Evolutionary conservation across 2,113 vertebrate species (phyloP).

Genomic region (Xyliphius kryptos): DNA sequence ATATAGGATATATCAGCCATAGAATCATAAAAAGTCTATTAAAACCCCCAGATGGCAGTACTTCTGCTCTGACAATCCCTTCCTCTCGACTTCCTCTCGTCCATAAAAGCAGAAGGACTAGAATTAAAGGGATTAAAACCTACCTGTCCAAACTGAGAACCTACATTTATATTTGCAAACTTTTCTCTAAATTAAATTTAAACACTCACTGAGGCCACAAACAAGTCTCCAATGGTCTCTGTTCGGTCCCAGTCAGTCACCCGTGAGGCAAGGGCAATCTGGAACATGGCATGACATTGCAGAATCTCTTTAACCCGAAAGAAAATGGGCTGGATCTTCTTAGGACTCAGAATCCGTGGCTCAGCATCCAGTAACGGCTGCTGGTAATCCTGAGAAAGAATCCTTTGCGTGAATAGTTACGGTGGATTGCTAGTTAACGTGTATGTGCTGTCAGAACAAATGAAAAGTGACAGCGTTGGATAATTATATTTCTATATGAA

Average conservation of each 20-base stretch:
- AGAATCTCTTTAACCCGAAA: conserved; percentile 74
- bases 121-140: background rate
- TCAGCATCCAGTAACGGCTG: conserved; percentile 77
- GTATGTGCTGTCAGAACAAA: background rate
- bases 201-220: conserved; percentile 73
- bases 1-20: background rate
- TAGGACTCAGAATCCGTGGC: conserved; percentile 67
- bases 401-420: too few species aligned
- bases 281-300: conserved; percentile 85
- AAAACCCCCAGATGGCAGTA: background rate
- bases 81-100: conserved; percentile 1
- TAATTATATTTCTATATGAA: background rate
- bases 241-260: conserved; percentile 76
- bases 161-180: background rate
- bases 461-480: background rate
- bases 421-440: background rate
- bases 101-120: conserved; percentile 2
- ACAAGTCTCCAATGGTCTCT: conserved; percentile 80
- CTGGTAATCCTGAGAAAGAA: conserved; percentile 70
- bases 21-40: background rate
- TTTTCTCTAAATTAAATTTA: background rate
- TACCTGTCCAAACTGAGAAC: background rate
- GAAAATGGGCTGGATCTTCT: conserved; percentile 74
- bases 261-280: conserved; percentile 74
- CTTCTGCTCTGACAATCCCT: conserved; percentile 3